Percentiles rank a stretch among this genome's conserved stretches.
phyloP scores from a whole-genome alignment of 2,113 vertebrate species.

The Alces alces region DNA sequence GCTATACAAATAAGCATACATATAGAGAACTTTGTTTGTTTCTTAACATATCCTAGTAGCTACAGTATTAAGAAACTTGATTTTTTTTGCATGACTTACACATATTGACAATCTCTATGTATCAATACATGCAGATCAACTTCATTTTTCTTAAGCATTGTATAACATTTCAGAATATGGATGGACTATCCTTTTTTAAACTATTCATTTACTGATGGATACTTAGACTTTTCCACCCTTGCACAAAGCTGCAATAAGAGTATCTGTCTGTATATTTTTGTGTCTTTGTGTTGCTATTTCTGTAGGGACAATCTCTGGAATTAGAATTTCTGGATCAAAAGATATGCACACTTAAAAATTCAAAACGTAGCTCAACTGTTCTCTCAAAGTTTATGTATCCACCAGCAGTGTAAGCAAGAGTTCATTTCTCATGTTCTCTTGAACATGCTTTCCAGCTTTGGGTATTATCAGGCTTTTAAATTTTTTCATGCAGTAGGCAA shows the following conservation, averaged over 20 bases:
- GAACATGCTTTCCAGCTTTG: background rate
- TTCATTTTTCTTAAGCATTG: background rate
- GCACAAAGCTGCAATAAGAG: background rate
- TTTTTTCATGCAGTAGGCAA: background rate
- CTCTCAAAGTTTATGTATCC: background rate
- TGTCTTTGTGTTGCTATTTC: background rate
- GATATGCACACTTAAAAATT: background rate
- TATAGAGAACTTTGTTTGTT: background rate
- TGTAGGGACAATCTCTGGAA: background rate
- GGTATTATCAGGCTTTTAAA: constrained; percentile 24
- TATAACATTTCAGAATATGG: background rate
- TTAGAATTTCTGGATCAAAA: constrained; percentile 41
- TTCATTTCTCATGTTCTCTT: background rate
- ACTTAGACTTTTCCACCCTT: background rate
- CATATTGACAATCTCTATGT: background rate
- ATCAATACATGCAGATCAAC: background rate
- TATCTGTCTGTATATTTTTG: background rate
- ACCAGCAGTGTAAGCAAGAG: background rate
- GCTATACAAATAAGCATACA: background rate
- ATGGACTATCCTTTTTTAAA: background rate
- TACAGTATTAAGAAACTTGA: background rate
- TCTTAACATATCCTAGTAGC: background rate
- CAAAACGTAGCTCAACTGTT: background rate
- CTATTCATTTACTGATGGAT: background rate
- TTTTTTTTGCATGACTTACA: background rate